Evolutionary conservation across 2,113 vertebrate genomes (phyloP).

Genomic region (Mixornis gularis): DNA sequence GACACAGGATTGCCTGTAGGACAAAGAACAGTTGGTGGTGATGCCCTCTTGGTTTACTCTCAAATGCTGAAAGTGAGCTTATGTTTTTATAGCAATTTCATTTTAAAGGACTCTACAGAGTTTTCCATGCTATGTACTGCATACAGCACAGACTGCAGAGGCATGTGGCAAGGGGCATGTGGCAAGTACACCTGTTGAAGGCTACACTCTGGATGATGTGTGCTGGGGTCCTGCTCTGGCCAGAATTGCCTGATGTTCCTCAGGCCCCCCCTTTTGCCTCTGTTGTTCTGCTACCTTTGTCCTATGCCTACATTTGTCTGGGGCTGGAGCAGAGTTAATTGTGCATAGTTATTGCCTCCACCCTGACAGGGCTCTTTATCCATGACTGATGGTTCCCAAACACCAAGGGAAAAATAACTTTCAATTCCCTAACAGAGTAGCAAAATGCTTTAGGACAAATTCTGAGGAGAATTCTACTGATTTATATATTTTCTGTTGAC

Average conservation of each 20-base stretch:
- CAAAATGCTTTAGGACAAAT: neutral
- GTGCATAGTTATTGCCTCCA: neutral
- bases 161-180: neutral
- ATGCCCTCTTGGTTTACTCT: neutral
- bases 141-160: neutral
- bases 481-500: neutral
- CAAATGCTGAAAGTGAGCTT: neutral
- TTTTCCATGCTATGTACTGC: neutral
- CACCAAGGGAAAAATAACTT: neutral
- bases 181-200: neutral
- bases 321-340: neutral
- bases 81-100: neutral
- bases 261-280: neutral
- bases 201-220: neutral
- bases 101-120: neutral
- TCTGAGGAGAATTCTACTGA: neutral
- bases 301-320: neutral
- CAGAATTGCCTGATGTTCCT: neutral
- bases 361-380: neutral
- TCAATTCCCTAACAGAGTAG: neutral
- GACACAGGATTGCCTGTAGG: slow-evolving; percentile 94
- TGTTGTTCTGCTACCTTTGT: neutral
- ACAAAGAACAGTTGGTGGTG: slow-evolving; percentile 12
- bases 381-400: neutral
- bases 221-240: neutral